phyloP scores from a whole-genome alignment of 2,888 invertebrate species.

The Prenolepis imparis region DNA sequence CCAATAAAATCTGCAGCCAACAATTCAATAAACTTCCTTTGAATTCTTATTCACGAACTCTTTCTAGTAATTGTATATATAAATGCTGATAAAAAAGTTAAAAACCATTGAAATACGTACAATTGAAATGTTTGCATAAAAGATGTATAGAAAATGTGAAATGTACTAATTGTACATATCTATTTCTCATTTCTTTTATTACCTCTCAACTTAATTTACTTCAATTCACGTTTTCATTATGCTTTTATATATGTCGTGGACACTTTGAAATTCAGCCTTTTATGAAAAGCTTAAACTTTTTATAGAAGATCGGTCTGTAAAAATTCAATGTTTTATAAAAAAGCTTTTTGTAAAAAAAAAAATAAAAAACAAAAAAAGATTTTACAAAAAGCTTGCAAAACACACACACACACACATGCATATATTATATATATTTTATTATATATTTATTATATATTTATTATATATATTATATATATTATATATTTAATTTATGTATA shows the following conservation, averaged over 20 bases:
- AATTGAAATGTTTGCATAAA: slow-evolving; percentile 4
- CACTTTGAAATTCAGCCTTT: background rate
- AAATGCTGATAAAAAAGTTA: background rate
- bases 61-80: background rate
- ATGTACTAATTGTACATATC: background rate
- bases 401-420: background rate
- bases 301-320: background rate
- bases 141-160: background rate
- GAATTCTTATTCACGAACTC: background rate
- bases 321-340: background rate
- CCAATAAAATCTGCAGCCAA: background rate
- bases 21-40: slow-evolving; percentile 8
- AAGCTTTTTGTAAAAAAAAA: background rate
- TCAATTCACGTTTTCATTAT: background rate
- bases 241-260: background rate
- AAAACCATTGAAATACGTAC: background rate
- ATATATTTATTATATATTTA: no score
- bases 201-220: background rate
- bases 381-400: background rate
- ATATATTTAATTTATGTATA: no score
- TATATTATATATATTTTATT: no score
- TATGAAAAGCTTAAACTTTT: background rate
- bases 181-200: background rate
- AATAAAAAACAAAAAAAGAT: no score
- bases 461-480: no score